A percentile compares a stretch with the other conserved stretches of the same genome.
phyloP scores from a whole-genome alignment of 2,113 vertebrate species.

The Xiphias gladius region DNA sequence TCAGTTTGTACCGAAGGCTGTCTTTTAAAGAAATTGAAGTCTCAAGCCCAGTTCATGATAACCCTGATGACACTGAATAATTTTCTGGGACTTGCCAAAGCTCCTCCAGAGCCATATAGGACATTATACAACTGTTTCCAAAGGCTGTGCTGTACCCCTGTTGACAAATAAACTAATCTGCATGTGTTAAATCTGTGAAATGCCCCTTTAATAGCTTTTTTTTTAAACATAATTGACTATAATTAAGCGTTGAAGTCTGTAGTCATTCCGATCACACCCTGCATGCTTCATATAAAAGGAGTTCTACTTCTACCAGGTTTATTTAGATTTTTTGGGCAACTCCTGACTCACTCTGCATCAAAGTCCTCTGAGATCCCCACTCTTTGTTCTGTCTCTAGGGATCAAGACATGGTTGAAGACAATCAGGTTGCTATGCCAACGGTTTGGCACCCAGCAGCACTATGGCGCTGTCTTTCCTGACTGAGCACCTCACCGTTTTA shows the following conservation, averaged over 20 bases:
- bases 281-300: neutral
- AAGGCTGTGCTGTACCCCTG: too few relatives aligned
- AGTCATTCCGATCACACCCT: neutral
- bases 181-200: neutral
- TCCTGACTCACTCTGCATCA: slow-evolving; percentile 20
- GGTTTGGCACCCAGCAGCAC: slow-evolving; percentile 17
- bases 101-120: too few relatives aligned
- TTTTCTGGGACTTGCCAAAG: too few relatives aligned
- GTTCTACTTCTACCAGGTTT: neutral
- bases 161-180: neutral
- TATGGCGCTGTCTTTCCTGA: neutral
- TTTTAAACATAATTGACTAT: neutral
- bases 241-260: neutral
- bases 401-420: slow-evolving; percentile 17
- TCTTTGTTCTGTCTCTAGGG: slow-evolving; percentile 9
- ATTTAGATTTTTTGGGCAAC: slow-evolving; percentile 1
- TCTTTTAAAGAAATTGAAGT: too few relatives aligned
- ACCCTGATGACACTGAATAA: too few relatives aligned
- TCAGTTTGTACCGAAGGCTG: too few relatives aligned
- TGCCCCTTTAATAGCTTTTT: too few relatives aligned
- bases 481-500: neutral
- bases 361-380: slow-evolving; percentile 19
- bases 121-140: too few relatives aligned
- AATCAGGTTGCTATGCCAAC: slow-evolving; percentile 33
- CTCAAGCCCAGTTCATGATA: too few relatives aligned